Evolutionary conservation across 1,140 invertebrate species (phyloP), one percentile per base, ranked within the genome.

Genomic region (Coelopa frigida): DNA sequence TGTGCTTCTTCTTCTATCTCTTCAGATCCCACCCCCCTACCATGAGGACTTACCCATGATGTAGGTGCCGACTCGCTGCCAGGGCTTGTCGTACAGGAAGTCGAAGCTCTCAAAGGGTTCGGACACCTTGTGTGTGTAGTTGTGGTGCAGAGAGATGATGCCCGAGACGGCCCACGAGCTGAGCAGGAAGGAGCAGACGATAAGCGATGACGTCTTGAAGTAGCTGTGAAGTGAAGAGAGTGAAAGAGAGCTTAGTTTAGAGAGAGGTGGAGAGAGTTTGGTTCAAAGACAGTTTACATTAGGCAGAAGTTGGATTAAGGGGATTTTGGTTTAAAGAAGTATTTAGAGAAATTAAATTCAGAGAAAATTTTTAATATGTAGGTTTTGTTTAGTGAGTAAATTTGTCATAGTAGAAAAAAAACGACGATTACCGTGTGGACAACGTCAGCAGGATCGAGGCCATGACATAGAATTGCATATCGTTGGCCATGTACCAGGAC

Each of bases 401-500:
- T 18, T 43, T 43, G 10, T 18, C n/a, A 11, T n/a, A 44, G 17
- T 14, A 18, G n/a, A 18, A 20, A 21, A 5, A 24, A 26, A 23
- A 26, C 8, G 24, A 14, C 20, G 3, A 18, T 44, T 73, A 87
- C 79, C 80, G 84, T n/a, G 82, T 78, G 33, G 84, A 85, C n/a
- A 87, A 70, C 3, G 86, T 66, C 26, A 89, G 70, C 5, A 89
- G 59, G 39, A 87, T 67, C 27, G 82, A 78, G 7, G 83, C 84
- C 44, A 89, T 74, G 3, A 85, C 75, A 62, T 86, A 89, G 59
- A 89, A 89, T 62, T 94, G 91, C 52, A 92, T 95, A 54, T 96
- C 88, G 53, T 93, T 88, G 8, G 87, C 83, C 79, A 92, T 88
- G 61, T 94, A 94, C 87, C 87, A 90, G 46, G 84, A 86, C 87